Evolutionary conservation across 2,888 invertebrate genomes (phyloP).

Genomic region (Homarus gammarus): DNA sequence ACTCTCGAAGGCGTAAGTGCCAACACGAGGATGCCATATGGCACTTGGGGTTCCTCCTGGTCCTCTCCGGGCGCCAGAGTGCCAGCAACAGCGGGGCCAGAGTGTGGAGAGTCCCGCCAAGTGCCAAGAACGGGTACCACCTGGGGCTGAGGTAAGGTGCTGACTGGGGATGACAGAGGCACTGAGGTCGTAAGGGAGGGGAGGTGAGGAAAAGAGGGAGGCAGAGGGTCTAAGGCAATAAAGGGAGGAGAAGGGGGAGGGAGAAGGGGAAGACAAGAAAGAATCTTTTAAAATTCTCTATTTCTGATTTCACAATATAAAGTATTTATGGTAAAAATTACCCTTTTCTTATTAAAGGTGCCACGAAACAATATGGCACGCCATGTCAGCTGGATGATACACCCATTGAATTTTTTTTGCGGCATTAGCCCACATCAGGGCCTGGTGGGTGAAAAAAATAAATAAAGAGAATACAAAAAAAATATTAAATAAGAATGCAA

Average conservation of each 20-base stretch:
- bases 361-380: too few relatives aligned
- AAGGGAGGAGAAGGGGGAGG: background rate
- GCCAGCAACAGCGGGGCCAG: background rate
- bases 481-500: too few relatives aligned
- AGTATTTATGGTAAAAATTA: too few relatives aligned
- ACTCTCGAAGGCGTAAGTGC: slow-evolving; percentile 1
- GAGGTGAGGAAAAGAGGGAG: slow-evolving; percentile 9
- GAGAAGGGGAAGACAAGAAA: background rate
- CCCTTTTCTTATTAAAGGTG: too few relatives aligned
- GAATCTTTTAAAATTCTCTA: too few relatives aligned
- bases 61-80: background rate
- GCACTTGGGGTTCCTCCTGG: background rate
- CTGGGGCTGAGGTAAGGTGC: background rate
- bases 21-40: slow-evolving; percentile 21
- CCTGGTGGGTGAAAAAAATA: too few relatives aligned
- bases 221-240: background rate
- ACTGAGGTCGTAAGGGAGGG: slow-evolving; percentile 5
- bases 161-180: background rate
- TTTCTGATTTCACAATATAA: too few relatives aligned
- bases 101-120: background rate
- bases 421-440: too few relatives aligned
- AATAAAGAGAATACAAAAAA: too few relatives aligned
- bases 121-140: background rate
- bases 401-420: too few relatives aligned
- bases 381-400: too few relatives aligned